Percentiles rank a stretch among this genome's conserved stretches.
Evolutionary conservation across 2,888 invertebrate genomes (phyloP).

Genomic region (Xanthostigma xanthostigma): DNA sequence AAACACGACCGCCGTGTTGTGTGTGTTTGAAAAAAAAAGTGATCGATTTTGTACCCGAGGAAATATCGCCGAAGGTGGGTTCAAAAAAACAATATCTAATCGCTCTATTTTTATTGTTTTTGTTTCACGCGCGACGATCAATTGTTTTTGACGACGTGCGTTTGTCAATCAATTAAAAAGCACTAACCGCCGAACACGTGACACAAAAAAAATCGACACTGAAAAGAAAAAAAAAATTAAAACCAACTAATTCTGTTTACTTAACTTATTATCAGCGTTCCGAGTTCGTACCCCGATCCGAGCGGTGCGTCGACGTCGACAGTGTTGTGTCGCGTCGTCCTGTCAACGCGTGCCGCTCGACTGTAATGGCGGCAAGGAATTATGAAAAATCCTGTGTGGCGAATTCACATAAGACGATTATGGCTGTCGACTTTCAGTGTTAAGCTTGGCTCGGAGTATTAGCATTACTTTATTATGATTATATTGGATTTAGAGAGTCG

Average conservation of each 20-base stretch:
- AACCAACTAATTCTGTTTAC: constrained; percentile 3
- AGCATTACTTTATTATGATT: constrained; percentile 32
- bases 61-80: too few relatives aligned
- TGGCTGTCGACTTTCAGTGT: constrained; percentile 5
- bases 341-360: background rate
- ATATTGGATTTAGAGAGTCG: constrained; percentile 26
- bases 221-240: too few relatives aligned
- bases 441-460: constrained; percentile 26
- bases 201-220: too few relatives aligned
- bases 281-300: background rate
- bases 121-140: too few relatives aligned
- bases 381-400: constrained; percentile 25
- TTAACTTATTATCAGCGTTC: constrained; percentile 3
- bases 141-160: too few relatives aligned
- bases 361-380: constrained; percentile 13
- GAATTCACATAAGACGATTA: constrained; percentile 32
- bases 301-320: background rate
- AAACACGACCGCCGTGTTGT: too few relatives aligned
- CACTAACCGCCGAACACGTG: too few relatives aligned
- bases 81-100: too few relatives aligned
- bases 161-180: too few relatives aligned
- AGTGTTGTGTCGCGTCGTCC: background rate
- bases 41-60: too few relatives aligned
- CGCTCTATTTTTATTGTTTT: too few relatives aligned
- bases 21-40: too few relatives aligned